Percentiles rank a stretch among this genome's conserved stretches.
Evolutionary conservation across 1,140 invertebrate genomes (phyloP).

Genomic region (Drosophila novamexicana): DNA sequence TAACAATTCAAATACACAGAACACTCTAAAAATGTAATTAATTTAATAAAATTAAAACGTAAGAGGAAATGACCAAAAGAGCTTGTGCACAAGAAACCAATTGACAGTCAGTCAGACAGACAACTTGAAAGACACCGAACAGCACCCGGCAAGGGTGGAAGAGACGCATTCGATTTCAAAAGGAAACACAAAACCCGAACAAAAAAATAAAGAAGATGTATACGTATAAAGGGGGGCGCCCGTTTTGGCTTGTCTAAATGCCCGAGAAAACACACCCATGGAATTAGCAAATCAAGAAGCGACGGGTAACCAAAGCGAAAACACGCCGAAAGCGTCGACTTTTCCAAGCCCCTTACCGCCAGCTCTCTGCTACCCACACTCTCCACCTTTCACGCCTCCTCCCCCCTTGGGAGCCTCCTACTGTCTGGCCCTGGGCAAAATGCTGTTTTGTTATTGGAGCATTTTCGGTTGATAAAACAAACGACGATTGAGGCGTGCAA

Average conservation of each 20-base stretch:
- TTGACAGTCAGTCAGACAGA: constrained; percentile 20
- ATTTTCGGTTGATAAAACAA: constrained; percentile 53
- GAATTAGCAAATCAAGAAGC: constrained; percentile 47
- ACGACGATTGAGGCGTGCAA: constrained; percentile 29
- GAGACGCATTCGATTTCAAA: constrained; percentile 34
- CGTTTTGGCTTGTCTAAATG: constrained; percentile 33
- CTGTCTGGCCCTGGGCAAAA: constrained; percentile 30
- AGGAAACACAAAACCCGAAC: constrained; percentile 19
- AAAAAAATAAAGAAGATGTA: neutral
- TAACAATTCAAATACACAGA: neutral
- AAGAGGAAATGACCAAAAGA: constrained; percentile 4
- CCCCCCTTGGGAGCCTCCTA: constrained; percentile 2
- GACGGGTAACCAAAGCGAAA: constrained; percentile 17
- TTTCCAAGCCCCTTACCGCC: neutral
- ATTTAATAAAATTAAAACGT: constrained; percentile 37
- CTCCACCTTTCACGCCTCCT: neutral
- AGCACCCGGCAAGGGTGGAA: neutral
- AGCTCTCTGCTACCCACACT: neutral
- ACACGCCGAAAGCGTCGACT: constrained; percentile 29
- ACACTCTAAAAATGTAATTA: constrained; percentile 40
- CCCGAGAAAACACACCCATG: constrained; percentile 45
- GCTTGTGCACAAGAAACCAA: constrained; percentile 25
- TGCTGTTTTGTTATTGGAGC: constrained; percentile 43
- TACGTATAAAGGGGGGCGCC: neutral
- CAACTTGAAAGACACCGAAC: constrained; percentile 17